phyloP scores from a whole-genome alignment of 2,888 invertebrate genomes.

The Pyrocoelia pectoralis region DNA sequence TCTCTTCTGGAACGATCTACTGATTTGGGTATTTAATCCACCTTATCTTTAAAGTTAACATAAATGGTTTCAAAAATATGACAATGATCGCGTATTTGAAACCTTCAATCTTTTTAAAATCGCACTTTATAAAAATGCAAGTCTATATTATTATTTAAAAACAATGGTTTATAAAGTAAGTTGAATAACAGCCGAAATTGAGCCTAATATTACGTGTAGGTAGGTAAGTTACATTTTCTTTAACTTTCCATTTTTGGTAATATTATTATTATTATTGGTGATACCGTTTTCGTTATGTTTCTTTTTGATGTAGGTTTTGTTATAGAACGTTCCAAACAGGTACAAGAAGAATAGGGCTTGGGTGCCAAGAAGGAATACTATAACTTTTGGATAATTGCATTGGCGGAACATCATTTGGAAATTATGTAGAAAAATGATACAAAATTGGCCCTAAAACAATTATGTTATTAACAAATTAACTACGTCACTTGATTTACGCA shows the following conservation, averaged over 20 bases:
- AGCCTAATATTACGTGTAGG: not conserved
- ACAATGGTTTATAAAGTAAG: no score
- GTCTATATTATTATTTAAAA: not conserved
- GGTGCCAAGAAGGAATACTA: conserved; percentile 69
- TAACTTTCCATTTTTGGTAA: conserved; percentile 39
- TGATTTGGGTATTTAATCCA: no score
- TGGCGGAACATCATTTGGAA: conserved; percentile 67
- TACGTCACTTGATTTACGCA: no score
- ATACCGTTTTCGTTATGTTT: conserved; percentile 3
- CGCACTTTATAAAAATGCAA: not conserved
- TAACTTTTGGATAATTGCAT: conserved; percentile 75
- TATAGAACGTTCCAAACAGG: conserved; percentile 80
- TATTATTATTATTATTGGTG: conserved; percentile 26
- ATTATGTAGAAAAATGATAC: conserved; percentile 78
- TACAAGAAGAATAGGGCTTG: conserved; percentile 79
- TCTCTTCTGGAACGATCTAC: not conserved
- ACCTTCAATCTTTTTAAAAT: not conserved
- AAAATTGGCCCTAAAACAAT: conserved; percentile 73
- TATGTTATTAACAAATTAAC: conserved; percentile 8
- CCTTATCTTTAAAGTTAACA: no score
- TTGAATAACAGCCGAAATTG: conserved; percentile 22
- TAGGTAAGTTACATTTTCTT: conserved; percentile 40
- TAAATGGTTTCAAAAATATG: no score
- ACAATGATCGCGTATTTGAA: no score
- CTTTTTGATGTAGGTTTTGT: conserved; percentile 65